phyloP scores from a whole-genome alignment of 2,888 invertebrate species.

The Apodemia hepburni region DNA sequence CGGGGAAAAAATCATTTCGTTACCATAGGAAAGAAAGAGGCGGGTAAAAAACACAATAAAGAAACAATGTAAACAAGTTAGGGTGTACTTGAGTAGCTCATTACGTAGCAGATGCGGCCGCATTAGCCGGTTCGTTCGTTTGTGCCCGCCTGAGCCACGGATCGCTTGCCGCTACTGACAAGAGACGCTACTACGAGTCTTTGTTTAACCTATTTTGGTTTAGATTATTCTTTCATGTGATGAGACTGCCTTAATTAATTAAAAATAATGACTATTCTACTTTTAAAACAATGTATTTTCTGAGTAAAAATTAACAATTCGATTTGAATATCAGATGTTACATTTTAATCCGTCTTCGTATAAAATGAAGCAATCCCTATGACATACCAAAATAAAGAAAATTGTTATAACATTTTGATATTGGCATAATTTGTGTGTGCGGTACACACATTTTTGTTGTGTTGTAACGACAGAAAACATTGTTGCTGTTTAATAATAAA shows the following conservation, averaged over 20 bases:
- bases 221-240: constrained; percentile 70
- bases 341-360: too few species aligned
- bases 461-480: too few species aligned
- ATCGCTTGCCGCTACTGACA: constrained; percentile 37
- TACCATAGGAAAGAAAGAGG: constrained; percentile 66
- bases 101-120: constrained; percentile 70
- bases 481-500: too few species aligned
- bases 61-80: constrained; percentile 80
- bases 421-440: too few species aligned
- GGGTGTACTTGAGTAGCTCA: constrained; percentile 78
- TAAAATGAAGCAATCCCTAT: too few species aligned
- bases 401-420: too few species aligned
- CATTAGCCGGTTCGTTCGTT: constrained; percentile 62
- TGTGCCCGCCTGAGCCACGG: constrained; percentile 42
- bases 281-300: constrained; percentile 25
- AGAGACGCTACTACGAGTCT: constrained; percentile 41
- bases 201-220: constrained; percentile 77
- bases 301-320: constrained; percentile 21
- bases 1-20: constrained; percentile 64
- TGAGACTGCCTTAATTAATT: constrained; percentile 62
- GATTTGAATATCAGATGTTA: not conserved
- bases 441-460: too few species aligned
- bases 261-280: constrained; percentile 39
- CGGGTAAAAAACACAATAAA: constrained; percentile 78
- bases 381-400: too few species aligned